A percentile compares a stretch with the other conserved stretches of the same genome.
phyloP scores from a whole-genome alignment of 2,888 invertebrate genomes.

The Drepanosiphum platanoidis region DNA sequence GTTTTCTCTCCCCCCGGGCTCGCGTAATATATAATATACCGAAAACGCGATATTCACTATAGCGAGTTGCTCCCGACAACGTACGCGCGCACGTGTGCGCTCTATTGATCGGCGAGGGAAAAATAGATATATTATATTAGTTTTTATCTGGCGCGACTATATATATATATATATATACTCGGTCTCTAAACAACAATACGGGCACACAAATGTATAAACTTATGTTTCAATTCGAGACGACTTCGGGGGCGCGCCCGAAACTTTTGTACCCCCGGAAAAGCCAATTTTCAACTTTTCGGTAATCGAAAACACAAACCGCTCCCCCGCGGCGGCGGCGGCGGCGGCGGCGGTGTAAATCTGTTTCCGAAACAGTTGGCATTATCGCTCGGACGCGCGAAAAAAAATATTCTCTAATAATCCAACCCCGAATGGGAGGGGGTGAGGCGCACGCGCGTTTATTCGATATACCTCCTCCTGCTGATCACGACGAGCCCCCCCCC shows the following conservation, averaged over 20 bases:
- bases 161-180: not conserved
- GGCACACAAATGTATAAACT: conserved; percentile 1
- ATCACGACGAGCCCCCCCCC: not conserved
- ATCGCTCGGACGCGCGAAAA: conserved; percentile 38
- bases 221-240: conserved; percentile 55
- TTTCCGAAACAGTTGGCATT: conserved; percentile 31
- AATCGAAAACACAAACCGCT: conserved; percentile 45
- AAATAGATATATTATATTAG: conserved; percentile 18
- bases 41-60: not conserved
- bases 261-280: conserved; percentile 43
- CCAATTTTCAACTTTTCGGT: conserved; percentile 41
- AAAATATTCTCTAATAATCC: conserved; percentile 33
- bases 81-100: not conserved
- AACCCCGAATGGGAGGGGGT: not conserved
- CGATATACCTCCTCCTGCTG: not conserved
- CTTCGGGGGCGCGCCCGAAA: conserved; percentile 3
- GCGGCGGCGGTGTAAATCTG: conserved; percentile 50
- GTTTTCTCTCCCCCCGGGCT: conserved; percentile 7
- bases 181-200: conserved; percentile 50
- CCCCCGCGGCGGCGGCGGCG: conserved; percentile 7
- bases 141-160: conserved; percentile 37
- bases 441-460: not conserved
- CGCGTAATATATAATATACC: not conserved
- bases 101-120: not conserved
- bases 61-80: not conserved